Percentiles rank a stretch among this genome's conserved stretches.
phyloP scores from a whole-genome alignment of 2,113 vertebrate genomes.

The Neodon shergylaensis region DNA sequence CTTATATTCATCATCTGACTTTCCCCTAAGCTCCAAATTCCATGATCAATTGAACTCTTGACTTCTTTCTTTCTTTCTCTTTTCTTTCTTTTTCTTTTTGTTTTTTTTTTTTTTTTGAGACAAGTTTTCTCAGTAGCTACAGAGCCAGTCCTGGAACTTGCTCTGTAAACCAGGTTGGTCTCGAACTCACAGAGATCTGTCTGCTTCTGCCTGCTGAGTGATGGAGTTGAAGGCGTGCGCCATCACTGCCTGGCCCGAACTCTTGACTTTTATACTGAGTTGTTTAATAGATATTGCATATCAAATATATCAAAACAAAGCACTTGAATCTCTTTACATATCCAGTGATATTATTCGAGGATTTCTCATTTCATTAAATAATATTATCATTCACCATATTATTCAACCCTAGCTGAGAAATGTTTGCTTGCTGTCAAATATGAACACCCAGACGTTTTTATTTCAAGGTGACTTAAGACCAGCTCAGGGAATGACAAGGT shows the following conservation, averaged over 20 bases:
- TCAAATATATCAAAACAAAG: background rate
- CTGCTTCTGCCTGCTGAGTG: too few species aligned
- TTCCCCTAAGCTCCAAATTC: background rate
- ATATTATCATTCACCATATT: background rate
- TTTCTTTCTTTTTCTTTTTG: too few species aligned
- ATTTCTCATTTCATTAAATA: background rate
- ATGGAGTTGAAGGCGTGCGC: too few species aligned
- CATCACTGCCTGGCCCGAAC: too few species aligned
- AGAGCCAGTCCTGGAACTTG: too few species aligned
- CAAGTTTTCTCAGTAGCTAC: too few species aligned
- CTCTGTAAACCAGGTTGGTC: too few species aligned
- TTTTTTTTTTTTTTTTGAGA: too few species aligned
- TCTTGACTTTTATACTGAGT: background rate
- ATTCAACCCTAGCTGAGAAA: background rate
- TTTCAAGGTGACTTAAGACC: background rate
- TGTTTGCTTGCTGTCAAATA: background rate
- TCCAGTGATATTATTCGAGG: background rate
- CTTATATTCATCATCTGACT: background rate
- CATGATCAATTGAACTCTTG: background rate
- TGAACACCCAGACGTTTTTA: background rate
- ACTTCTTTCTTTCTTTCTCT: background rate
- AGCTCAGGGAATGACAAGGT: background rate
- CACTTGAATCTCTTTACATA: background rate
- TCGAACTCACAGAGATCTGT: too few species aligned
- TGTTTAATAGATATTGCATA: background rate